Base-by-base conservation (phyloP, 2,797 vertebrate genomes). In the Acrocephalus scirpaceus region DNA sequence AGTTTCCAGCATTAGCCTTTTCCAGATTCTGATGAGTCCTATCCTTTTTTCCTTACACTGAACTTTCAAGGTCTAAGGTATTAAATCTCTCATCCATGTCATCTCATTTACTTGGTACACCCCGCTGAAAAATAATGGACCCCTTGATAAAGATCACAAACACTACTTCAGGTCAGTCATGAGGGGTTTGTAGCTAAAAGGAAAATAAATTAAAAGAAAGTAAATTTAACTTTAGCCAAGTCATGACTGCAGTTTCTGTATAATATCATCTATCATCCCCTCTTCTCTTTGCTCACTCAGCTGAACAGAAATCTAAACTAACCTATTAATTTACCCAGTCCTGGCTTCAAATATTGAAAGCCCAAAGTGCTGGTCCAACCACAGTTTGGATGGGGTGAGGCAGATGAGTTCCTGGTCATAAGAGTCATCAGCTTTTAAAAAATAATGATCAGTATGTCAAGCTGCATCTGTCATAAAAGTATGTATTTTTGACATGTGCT, bases 61-160 rank as follows among this genome's bases (percentile, higher is more conserved):
- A 64, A 16, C 48, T 77, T 87, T 72, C 86, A 93, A 69, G 67
- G 81, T 69, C 76, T 66, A 62, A 72, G 51, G 22, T 23, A 90
- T 47, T 77, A 90, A 86, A 90, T 69, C 81, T 86, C 57, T 64
- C 81, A 86, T 38, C 72, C 30, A 3, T 60, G 29, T 34, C 4
- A 79, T 36, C 64, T 82, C 72, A 94, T 94, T 91, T 94, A 83
- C 60, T 89, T 82, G 29, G 64, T 73, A 75, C 48, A 47, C 27
- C 48, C 70, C 47, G 57, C 42, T 86, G 75, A 72, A 79, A 89
- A 91, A 76, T 34, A 90, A 91, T 27, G 57, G 81, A 70, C 27
- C 47, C 42, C 7, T 5, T 64, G 36, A 67, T 70, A 87, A 85
- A 77, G 53, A 89, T 77, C 90, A 89, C 48, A 67, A 86, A 79